These are phyloP conservation scores for Erebia palarica DNA, from an alignment of 2,888 invertebrate species.

Conservation along the genomic window DNA sequence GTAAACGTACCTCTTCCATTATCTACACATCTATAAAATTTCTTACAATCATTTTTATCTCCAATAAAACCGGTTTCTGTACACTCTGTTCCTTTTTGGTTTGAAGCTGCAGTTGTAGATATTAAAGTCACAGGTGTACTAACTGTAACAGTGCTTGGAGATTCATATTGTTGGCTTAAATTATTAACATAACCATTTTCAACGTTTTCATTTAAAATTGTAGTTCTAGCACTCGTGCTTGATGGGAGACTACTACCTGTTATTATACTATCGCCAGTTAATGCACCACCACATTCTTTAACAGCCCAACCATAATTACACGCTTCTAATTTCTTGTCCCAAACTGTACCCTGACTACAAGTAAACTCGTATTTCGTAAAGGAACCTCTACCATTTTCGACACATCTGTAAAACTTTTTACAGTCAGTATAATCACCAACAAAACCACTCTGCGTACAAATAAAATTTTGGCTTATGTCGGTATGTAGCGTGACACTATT, in stretches of 20 bases:
- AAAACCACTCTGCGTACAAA: slow-evolving; percentile 80
- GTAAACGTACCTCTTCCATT: slow-evolving; percentile 71
- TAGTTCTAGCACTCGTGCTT: not conserved
- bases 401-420: slow-evolving; percentile 86
- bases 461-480: slow-evolving; percentile 47
- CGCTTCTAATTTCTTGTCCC: slow-evolving; percentile 80
- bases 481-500: slow-evolving; percentile 5
- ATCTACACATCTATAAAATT: slow-evolving; percentile 86
- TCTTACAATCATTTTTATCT: slow-evolving; percentile 80
- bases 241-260: not conserved
- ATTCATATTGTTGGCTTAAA: slow-evolving; percentile 33
- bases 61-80: slow-evolving; percentile 83
- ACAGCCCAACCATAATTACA: slow-evolving; percentile 83
- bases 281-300: slow-evolving; percentile 48
- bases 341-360: slow-evolving; percentile 83
- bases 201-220: slow-evolving; percentile 29
- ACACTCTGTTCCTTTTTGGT: slow-evolving; percentile 43
- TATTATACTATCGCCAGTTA: slow-evolving; percentile 28
- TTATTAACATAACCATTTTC: slow-evolving; percentile 40
- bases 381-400: slow-evolving; percentile 69
- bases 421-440: slow-evolving; percentile 81
- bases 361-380: slow-evolving; percentile 79
- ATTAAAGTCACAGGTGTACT: slow-evolving; percentile 30
- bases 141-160: slow-evolving; percentile 23
- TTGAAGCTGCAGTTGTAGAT: slow-evolving; percentile 31